Base-by-base conservation (phyloP, 2,888 invertebrate species). In the Autographa gamma region DNA sequence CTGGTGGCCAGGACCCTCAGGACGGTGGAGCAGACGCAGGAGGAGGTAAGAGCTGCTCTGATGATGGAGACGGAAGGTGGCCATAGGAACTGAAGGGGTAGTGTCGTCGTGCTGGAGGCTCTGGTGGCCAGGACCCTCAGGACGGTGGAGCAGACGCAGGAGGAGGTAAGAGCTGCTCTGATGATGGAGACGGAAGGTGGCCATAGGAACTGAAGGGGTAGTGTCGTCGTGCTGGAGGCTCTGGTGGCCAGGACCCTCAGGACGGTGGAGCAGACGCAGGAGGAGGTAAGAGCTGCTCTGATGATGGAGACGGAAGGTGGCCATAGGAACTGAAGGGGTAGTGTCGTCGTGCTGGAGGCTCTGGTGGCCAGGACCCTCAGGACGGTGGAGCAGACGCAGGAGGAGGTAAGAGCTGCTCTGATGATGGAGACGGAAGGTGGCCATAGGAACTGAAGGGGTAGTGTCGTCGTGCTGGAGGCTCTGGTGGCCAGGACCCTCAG, bases 31-130 rank as follows among this genome's bases (percentile, higher is more conserved):
- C 98, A 98, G 60, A 99, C 99, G 0, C 99, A 99, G 91, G 99
- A 99, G 90, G 98, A 98, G 90, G 94, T 93, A 18, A 66, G 76
- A 8, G 4, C 6, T 2, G 18, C 11, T 71, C 38, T 11, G 11
- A 9, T 11, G 0, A 48, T 60, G 48, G 48, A 48, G 5, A 16
- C 9, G 5, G 48, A 14, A 48, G n/a, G n/a, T n/a, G 14, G 25
- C 25, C 25, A 25, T 25, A 25, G 25, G 25, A 25, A 25, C 25
- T 25, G 25, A 25, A 25, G 25, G 25, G n/a, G n/a, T n/a, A n/a
- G n/a, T n/a, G n/a, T n/a, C n/a, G n/a, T n/a, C 0, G 99, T 99
- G 11, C 93, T 99, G 61, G 99, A 99, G 93, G 98, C 99, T 0
- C 93, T 99, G 3, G 99, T 99, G 6, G 99, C 99, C 0, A 94